Evolutionary conservation across 2,888 invertebrate species (phyloP).

Genomic region (Trissonchulus latispiculum): DNA sequence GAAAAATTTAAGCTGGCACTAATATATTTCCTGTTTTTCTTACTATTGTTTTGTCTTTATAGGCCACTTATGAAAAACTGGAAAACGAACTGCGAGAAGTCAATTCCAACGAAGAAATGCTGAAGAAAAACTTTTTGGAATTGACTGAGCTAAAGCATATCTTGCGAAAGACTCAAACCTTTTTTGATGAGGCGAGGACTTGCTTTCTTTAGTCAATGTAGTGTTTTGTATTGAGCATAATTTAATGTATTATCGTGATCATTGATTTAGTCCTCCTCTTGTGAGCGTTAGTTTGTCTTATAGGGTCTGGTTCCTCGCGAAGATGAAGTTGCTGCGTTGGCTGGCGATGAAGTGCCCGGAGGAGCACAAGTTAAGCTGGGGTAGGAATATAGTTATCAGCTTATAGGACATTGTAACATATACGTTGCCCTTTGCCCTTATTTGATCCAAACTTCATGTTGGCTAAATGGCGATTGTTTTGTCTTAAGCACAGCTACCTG

Average conservation of each 20-base stretch:
- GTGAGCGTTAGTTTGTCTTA: too few species aligned
- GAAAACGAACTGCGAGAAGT: conserved; percentile 91
- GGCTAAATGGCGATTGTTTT: too few species aligned
- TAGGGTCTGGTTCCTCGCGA: conserved; percentile 18
- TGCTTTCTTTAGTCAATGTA: too few species aligned
- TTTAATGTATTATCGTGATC: too few species aligned
- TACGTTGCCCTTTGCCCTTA: too few species aligned
- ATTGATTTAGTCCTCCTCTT: too few species aligned
- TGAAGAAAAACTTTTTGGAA: conserved; percentile 85
- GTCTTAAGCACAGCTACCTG: too few species aligned
- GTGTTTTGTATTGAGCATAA: too few species aligned
- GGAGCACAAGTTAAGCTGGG: conserved; percentile 17
- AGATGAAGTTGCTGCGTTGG: conserved; percentile 17
- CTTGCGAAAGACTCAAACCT: conserved; percentile 84
- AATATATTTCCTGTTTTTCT: not conserved
- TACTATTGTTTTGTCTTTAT: conserved; percentile 28
- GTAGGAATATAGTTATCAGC: not conserved
- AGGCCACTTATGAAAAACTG: conserved; percentile 71
- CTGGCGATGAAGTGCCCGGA: conserved; percentile 1
- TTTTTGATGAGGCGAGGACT: conserved; percentile 71
- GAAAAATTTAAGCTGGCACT: too few species aligned
- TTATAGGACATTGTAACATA: too few species aligned
- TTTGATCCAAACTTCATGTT: too few species aligned
- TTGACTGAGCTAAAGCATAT: conserved; percentile 89
- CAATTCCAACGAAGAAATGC: conserved; percentile 90